Base-by-base conservation (phyloP, 1,140 invertebrate species). In the Apis dorsata region DNA sequence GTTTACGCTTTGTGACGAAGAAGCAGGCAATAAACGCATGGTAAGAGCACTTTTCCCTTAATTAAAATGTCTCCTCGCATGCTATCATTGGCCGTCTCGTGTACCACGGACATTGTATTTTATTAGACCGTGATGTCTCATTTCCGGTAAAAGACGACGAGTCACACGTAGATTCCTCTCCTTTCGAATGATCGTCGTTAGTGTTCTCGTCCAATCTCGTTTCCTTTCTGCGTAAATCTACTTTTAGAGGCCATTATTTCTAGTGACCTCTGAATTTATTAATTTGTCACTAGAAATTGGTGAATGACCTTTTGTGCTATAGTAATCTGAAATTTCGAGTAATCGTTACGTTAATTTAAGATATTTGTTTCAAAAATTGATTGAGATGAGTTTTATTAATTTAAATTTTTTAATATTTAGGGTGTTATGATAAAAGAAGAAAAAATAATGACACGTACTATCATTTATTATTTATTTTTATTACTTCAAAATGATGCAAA, bases 141-240 rank as follows among this genome's bases (percentile, higher is more conserved):
- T 55, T 85, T 83, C 70, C 69, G 28, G 51, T 17, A 24, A 49
- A 73, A 66, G 28, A 66, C 17, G 17, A 60, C 66, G 21, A 24
- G 15, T n/a, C 34, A 19, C 17, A 19, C 34, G 19, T 9, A 3
- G 62, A 10, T 24, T 49, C 60, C 49, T 63, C 49, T 73, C 44
- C 57, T 73, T 73, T 59, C 53, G 24, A 76, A 24, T 9, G 68
- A n/a, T 21, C 49, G n/a, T 53, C 57, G 19, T 12, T 44, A 44
- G 19, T 34, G 59, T 12, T n/a, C 72, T 53, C 65, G 49, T 74
- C 63, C n/a, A 62, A 55, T 78, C 68, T 5, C 34, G 71, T 83
- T 85, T 83, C 63, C 69, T 81, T 86, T 86, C 59, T 24, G 53
- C 69, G 69, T 69, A 73, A 63, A 77, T 81, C 69, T 78, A 86